These are phyloP conservation scores for Anagrus nilaparvatae DNA, from an alignment of 1,140 invertebrate genomes.

Conservation along the genomic window DNA sequence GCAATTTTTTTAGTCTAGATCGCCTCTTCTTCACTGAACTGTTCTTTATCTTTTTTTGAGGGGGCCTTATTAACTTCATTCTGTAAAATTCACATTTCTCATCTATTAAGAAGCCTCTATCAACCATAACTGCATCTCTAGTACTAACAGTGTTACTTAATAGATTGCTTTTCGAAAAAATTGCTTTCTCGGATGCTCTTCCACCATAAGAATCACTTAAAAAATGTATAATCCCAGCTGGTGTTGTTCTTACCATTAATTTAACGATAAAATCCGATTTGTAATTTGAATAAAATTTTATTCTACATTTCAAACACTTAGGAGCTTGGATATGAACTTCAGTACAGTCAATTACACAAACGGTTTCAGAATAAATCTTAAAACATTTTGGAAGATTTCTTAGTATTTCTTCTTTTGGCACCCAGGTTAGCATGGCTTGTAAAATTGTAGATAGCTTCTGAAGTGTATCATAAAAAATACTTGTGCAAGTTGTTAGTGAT, in stretches of 20 bases:
- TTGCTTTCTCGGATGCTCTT: conserved; percentile 20
- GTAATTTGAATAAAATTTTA: conserved; percentile 24
- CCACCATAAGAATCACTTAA: conserved; percentile 13
- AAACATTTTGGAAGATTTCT: conserved; percentile 12
- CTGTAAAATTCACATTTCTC: conserved; percentile 1
- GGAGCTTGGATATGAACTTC: conserved; percentile 16
- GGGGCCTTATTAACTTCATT: conserved; percentile 12
- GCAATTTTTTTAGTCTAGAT: conserved; percentile 4
- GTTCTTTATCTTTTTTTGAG: conserved; percentile 7
- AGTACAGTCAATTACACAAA: conserved; percentile 21
- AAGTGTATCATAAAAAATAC: background rate
- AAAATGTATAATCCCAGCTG: conserved; percentile 21
- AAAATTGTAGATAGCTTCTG: conserved; percentile 2
- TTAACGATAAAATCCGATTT: conserved; percentile 28
- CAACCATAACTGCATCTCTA: conserved; percentile 13
- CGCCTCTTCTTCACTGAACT: conserved; percentile 7
- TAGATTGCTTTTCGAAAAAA: conserved; percentile 20
- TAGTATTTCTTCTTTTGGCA: conserved; percentile 7
- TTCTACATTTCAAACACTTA: conserved; percentile 18
- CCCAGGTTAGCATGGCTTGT: conserved; percentile 7
- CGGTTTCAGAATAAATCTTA: conserved; percentile 8
- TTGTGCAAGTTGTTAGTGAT: background rate
- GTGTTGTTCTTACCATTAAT: conserved; percentile 21
- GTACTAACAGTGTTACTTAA: conserved; percentile 8
- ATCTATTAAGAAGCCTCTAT: conserved; percentile 11